Percentiles rank a stretch among this genome's conserved stretches.
Evolutionary conservation across 2,113 vertebrate species (phyloP).

Genomic region (Phyllopteryx taeniolatus): DNA sequence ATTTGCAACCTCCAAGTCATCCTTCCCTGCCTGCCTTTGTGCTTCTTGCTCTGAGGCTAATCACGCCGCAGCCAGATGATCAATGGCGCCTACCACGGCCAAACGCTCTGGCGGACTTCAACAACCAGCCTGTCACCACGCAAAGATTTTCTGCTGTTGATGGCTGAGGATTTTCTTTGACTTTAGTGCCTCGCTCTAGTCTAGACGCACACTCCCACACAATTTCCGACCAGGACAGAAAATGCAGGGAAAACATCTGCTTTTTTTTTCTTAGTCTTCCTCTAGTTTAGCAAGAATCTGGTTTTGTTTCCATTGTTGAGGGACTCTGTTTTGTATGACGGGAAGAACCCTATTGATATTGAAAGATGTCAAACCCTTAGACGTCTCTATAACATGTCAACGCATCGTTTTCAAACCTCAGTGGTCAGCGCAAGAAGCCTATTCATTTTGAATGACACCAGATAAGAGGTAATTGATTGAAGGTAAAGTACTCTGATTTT

Average conservation of each 20-base stretch:
- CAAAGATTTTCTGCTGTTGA: conserved; percentile 29
- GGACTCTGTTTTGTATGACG: background rate
- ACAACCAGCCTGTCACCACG: conserved; percentile 33
- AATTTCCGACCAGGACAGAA: background rate
- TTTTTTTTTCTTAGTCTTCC: background rate
- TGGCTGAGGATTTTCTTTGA: conserved; percentile 1
- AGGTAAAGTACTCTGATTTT: background rate
- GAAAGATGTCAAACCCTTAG: background rate
- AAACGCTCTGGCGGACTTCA: conserved; percentile 27
- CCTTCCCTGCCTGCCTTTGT: conserved; percentile 33
- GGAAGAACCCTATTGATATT: background rate
- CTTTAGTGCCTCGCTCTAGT: conserved; percentile 3
- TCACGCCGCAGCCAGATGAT: conserved; percentile 42
- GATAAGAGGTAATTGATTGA: background rate
- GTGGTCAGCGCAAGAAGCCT: background rate
- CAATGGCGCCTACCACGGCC: conserved; percentile 17
- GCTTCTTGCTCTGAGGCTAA: conserved; percentile 46
- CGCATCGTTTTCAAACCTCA: background rate
- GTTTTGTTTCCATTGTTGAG: background rate
- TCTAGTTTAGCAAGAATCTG: background rate
- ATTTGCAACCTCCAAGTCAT: conserved; percentile 53
- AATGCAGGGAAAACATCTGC: background rate
- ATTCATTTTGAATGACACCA: background rate
- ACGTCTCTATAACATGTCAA: background rate
- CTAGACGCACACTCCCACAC: conserved; percentile 4